A percentile compares a stretch with the other conserved stretches of the same genome.
These are phyloP conservation scores for Clarias pachynema DNA, from an alignment of 2,797 vertebrate species.

Conservation along the genomic window DNA sequence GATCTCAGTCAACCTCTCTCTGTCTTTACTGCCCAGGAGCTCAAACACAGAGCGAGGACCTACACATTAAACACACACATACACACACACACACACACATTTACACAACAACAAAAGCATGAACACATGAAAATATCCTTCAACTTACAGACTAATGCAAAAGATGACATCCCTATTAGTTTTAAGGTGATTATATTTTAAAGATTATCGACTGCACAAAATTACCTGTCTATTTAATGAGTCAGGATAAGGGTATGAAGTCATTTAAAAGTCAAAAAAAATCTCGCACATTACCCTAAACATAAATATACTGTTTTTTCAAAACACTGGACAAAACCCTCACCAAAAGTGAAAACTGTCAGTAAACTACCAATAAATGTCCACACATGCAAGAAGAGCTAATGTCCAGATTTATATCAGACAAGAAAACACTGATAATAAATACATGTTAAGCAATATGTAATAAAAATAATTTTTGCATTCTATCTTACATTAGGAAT, in stretches of 20 bases:
- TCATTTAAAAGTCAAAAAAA: neutral
- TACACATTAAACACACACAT: conserved; percentile 59
- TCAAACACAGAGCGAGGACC: conserved; percentile 89
- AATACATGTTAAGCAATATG: neutral
- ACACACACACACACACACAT: conserved; percentile 5
- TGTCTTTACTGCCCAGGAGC: conserved; percentile 84
- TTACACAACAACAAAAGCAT: neutral
- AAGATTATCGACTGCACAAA: neutral
- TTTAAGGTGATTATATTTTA: neutral
- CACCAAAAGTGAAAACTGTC: neutral
- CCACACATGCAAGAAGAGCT: neutral
- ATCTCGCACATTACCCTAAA: neutral
- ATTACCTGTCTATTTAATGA: neutral
- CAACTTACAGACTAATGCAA: neutral
- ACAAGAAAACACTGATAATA: neutral
- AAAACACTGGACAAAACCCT: neutral
- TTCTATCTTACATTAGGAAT: neutral
- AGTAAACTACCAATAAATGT: neutral
- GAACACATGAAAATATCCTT: neutral
- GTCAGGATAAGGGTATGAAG: neutral
- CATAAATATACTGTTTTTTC: neutral
- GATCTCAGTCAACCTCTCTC: conserved; percentile 78
- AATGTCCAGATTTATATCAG: neutral
- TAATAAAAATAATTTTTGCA: neutral
- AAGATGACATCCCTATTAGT: neutral